These are phyloP conservation scores for Gymnoscopelus microlampas DNA, from an alignment of 2,797 vertebrate genomes.

Conservation along the genomic window DNA sequence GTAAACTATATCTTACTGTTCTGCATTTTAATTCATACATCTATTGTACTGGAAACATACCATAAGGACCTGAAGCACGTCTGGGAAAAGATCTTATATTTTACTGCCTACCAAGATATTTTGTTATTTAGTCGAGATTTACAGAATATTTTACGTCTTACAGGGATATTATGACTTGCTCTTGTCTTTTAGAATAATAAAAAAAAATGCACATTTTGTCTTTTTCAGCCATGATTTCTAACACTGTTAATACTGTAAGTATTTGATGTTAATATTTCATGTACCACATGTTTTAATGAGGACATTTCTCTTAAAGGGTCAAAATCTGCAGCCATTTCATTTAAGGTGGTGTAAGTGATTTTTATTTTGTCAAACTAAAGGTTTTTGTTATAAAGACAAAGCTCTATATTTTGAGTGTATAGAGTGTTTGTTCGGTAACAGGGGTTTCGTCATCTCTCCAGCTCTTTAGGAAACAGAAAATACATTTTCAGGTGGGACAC, in stretches of 20 bases:
- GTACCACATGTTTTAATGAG: background rate
- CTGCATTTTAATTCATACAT: slow-evolving; percentile 7
- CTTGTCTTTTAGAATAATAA: slow-evolving; percentile 15
- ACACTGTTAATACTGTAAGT: slow-evolving; percentile 15
- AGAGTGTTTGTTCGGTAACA: no score
- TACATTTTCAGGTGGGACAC: no score
- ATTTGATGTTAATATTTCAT: slow-evolving; percentile 26
- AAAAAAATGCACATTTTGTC: slow-evolving; percentile 34
- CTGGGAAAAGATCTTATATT: background rate
- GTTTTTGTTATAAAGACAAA: no score
- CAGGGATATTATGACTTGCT: slow-evolving; percentile 11
- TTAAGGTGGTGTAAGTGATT: background rate
- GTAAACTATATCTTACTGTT: slow-evolving; percentile 8
- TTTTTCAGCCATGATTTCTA: slow-evolving; percentile 3
- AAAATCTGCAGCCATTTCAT: background rate
- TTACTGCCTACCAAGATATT: slow-evolving; percentile 9
- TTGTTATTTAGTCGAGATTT: background rate
- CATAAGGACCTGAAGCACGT: background rate
- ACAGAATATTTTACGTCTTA: background rate
- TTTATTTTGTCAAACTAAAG: no score
- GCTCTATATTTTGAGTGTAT: no score
- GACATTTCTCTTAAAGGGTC: background rate
- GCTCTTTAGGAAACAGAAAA: no score
- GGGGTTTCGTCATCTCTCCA: no score
- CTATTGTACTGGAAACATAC: slow-evolving; percentile 11